Percentiles rank a stretch among this genome's conserved stretches.
Conservation (phyloP, 2,888 invertebrate species). For the Lomographa bimaculata region DNA sequence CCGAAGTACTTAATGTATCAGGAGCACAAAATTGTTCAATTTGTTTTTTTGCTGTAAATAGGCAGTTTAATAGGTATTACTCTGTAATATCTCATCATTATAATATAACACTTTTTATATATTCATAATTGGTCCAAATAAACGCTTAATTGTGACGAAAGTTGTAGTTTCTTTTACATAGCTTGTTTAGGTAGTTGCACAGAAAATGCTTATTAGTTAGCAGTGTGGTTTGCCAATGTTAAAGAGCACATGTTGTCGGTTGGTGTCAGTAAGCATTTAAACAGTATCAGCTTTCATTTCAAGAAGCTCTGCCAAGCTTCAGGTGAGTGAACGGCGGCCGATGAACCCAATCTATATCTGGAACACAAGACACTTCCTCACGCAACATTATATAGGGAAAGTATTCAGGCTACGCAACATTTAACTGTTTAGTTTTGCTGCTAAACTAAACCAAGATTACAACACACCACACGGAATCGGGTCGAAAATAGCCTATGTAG, state of each 20-base stretch:
- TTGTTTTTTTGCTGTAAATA: conserved; percentile 40
- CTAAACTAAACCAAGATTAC: conserved; percentile 7
- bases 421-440: conserved; percentile 1
- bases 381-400: conserved; percentile 15
- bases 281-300: conserved; percentile 63
- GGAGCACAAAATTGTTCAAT: conserved; percentile 18
- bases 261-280: conserved; percentile 28
- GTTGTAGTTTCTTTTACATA: conserved; percentile 36
- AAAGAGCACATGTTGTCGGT: conserved; percentile 18
- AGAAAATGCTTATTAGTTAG: conserved; percentile 19
- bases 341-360: conserved; percentile 71
- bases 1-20: conserved; percentile 38
- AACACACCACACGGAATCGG: background rate
- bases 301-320: conserved; percentile 64
- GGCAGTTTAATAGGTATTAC: conserved; percentile 32
- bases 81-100: conserved; percentile 30
- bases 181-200: conserved; percentile 25
- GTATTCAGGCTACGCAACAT: conserved; percentile 10
- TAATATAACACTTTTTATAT: conserved; percentile 27
- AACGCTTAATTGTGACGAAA: conserved; percentile 45
- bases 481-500: conserved; percentile 2
- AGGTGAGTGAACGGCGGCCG: conserved; percentile 75
- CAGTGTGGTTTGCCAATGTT: conserved; percentile 17
- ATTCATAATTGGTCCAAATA: conserved; percentile 33
- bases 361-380: conserved; percentile 56